Base-by-base conservation (phyloP, 2,113 vertebrate genomes). In the Triplophysa rosa region DNA sequence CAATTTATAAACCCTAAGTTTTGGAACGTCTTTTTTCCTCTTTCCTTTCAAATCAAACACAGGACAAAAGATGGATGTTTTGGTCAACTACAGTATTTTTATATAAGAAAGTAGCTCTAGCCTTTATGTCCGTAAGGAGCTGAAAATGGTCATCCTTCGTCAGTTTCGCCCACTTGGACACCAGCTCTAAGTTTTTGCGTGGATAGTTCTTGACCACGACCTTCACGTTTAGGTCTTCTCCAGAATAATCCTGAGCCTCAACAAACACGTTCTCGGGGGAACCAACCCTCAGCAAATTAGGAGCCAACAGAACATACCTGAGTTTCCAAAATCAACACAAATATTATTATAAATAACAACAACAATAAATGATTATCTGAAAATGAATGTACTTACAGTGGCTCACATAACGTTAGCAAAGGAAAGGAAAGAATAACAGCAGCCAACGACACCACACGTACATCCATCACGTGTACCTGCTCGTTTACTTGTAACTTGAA, bases 261-360 rank as follows among this genome's bases (percentile, higher is more conserved):
- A 94, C 89, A 86, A 93, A 91, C 24, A 93, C 77, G 0, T 86
- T 91, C 86, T 93, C 91, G n/a, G 63, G 13, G 23, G 86, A 84
- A 63, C 89, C 91, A 23, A 94, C 86, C 0, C 91, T 82, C 83
- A 94, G 45, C 56, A 94, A 56, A 82, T 92, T 93, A 16, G 93
- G 92, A 40, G 91, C 84, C 37, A 88, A 86, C 88, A 94, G 52
- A 64, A 92, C 45, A 9, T 83, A 67, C 17, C 92, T 93, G 84
- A 26, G 14, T 29, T 29, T 29, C 29, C 29, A 29, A 29, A 29
- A 4, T 0, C 29, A 29, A 29, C 29, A 29, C 29, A 29, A 4
- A 29, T 29, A 29, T 29, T 29, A 29, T 29, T 29, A 23, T 45
- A 23, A 19, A 17, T n/a, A 37, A 2, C 4, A 11, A 77, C 23